Evolutionary conservation across 2,113 vertebrate species (phyloP).

Genomic region (Varanus salvator): DNA sequence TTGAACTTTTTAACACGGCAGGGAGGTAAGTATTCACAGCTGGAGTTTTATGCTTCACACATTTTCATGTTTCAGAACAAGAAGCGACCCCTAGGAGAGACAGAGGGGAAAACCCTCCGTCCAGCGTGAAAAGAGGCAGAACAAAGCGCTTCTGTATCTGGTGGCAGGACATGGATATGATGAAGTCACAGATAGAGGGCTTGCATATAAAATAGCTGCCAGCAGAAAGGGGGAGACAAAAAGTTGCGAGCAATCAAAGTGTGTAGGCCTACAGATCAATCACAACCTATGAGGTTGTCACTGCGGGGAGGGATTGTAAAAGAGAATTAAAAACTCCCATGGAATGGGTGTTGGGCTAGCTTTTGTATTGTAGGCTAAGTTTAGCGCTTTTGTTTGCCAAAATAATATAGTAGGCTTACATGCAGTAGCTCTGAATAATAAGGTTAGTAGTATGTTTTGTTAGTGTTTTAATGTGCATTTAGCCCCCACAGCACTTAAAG

Average conservation of each 20-base stretch:
- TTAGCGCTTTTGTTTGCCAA: conserved; percentile 48
- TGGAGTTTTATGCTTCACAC: conserved; percentile 87
- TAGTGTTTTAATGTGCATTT: conserved; percentile 43
- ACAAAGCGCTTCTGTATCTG: conserved; percentile 79
- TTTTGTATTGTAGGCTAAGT: conserved; percentile 48
- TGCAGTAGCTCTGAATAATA: conserved; percentile 33
- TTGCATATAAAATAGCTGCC: conserved; percentile 77
- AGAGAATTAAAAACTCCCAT: conserved; percentile 52
- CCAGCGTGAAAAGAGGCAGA: conserved; percentile 71
- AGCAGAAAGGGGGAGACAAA: conserved; percentile 55
- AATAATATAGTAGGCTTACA: conserved; percentile 44
- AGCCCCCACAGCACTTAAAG: conserved; percentile 45
- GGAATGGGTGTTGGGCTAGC: conserved; percentile 14
- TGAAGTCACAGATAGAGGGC: conserved; percentile 71
- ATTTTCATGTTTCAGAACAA: conserved; percentile 88
- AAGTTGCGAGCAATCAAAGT: conserved; percentile 59
- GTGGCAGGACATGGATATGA: conserved; percentile 72
- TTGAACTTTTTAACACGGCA: conserved; percentile 86
- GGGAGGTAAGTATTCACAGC: conserved; percentile 89
- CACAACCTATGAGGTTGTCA: conserved; percentile 44
- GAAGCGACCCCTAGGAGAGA: conserved; percentile 72
- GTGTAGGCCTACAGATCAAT: conserved; percentile 63
- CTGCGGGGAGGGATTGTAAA: conserved; percentile 45
- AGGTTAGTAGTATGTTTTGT: conserved; percentile 55
- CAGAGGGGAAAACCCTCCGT: conserved; percentile 49